Evolutionary conservation across 2,797 vertebrate genomes (phyloP).

Genomic region (Microchirus variegatus): DNA sequence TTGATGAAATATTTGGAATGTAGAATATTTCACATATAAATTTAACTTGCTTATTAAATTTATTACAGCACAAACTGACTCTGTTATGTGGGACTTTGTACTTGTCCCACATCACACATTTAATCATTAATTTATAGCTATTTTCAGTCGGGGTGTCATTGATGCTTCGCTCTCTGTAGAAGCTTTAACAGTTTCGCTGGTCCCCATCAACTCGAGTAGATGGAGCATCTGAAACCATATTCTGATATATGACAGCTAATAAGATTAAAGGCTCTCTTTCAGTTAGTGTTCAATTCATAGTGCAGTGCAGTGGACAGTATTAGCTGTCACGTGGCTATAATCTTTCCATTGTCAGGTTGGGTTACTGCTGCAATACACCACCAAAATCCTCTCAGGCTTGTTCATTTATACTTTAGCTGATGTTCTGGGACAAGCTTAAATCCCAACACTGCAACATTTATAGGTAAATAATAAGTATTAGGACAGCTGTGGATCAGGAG

Average conservation of each 20-base stretch:
- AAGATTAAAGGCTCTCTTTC: conserved; percentile 13
- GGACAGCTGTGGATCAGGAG: not conserved
- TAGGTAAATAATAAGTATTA: conserved; percentile 30
- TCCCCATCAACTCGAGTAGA: conserved; percentile 5
- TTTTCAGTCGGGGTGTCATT: not conserved
- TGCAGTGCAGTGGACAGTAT: conserved; percentile 16
- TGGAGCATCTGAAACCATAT: conserved; percentile 7
- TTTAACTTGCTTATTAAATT: no score
- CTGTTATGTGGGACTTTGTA: no score
- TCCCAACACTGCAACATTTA: conserved; percentile 29
- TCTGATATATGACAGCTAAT: conserved; percentile 34
- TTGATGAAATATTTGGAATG: no score
- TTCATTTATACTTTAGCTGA: conserved; percentile 33
- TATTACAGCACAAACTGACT: no score
- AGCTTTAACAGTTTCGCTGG: conserved; percentile 9
- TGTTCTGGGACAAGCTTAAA: conserved; percentile 27
- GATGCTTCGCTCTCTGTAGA: not conserved
- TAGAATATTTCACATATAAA: no score
- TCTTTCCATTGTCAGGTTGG: conserved; percentile 29
- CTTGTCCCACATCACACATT: not conserved
- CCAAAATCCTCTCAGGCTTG: conserved; percentile 25
- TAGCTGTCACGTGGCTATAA: conserved; percentile 25
- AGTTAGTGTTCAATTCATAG: conserved; percentile 20
- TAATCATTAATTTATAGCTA: not conserved
- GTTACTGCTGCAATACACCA: conserved; percentile 19